Base-by-base conservation (phyloP, 1,140 invertebrate species). In the Tetragonula clypearis region DNA sequence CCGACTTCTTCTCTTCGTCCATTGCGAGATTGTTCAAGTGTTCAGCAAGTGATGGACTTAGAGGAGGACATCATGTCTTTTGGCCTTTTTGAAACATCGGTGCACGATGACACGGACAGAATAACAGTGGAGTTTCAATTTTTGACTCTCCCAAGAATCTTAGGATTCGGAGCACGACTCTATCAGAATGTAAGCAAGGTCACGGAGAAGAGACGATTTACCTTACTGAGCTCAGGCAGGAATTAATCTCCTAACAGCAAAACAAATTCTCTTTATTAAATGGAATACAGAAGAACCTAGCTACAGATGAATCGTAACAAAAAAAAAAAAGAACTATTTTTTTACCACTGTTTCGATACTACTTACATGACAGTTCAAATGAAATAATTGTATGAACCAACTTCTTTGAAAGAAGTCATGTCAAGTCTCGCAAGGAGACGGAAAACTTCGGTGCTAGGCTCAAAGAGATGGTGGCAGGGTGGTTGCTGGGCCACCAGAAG, bases 401-500 rank as follows among this genome's bases (percentile, higher is more conserved):
- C n/a, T 11, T 11, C 53, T 56, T 26, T 0, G 41, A 49, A 74
- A 41, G 75, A 75, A 85, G 68, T 90, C 53, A 93, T 94, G 90
- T 94, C 94, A 81, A 94, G 93, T 82, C 77, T 94, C 49, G 93
- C 94, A n/a, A 90, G 90, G 60, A 90, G 94, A 77, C 88, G 93
- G 79, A 91, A 90, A 17, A 92, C 92, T 55, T 91, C 91, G 72
- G 84, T 95, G 41, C 92, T 95, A 56, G 94, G 94, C 19, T 95
- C 94, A 55, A 91, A 93, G 83, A 90, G 94, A 86, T 95, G 94
- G 94, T 95, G 94, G 94, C 92, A 92, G 30, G 94, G 94, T 69
- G 94, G 94, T 35, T 95, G 94, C 55, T 95, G 94, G 94, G 93
- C 94, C 41, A 94, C 93, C n/a, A 92, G 94, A 11, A 91, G 93